These are phyloP conservation scores for Tuberolachnus salignus DNA, from an alignment of 2,888 invertebrate genomes.

Conservation along the genomic window DNA sequence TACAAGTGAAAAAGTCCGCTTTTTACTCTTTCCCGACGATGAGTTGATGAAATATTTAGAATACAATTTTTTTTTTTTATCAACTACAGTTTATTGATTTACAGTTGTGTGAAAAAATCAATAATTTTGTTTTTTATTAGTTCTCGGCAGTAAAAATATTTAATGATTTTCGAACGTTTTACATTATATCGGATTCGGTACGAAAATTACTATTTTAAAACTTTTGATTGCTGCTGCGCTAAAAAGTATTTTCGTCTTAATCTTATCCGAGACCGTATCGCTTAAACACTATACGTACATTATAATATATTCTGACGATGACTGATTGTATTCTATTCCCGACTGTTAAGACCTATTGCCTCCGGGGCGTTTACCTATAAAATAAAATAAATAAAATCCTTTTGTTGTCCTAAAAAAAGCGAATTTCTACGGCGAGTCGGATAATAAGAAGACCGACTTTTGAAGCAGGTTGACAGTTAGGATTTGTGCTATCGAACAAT, in stretches of 20 bases:
- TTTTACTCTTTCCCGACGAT: too few species aligned
- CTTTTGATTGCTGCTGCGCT: not conserved
- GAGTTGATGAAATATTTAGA: too few species aligned
- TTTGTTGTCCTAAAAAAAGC: not conserved
- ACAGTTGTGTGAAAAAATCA: not conserved
- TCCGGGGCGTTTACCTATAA: too few species aligned
- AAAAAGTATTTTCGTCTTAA: not conserved
- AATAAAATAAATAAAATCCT: too few species aligned
- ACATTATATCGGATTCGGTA: too few species aligned
- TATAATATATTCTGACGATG: not conserved
- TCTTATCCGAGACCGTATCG: not conserved
- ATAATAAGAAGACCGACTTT: not conserved
- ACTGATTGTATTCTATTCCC: slow-evolving; percentile 5
- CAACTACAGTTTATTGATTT: not conserved
- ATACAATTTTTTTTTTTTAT: too few species aligned
- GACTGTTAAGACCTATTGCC: too few species aligned
- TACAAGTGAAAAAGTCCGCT: too few species aligned
- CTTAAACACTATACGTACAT: not conserved
- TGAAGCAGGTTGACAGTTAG: slow-evolving; percentile 16
- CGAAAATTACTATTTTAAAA: not conserved
- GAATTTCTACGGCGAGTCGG: not conserved
- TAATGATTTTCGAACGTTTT: not conserved
- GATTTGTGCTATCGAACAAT: not conserved
- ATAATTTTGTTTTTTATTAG: not conserved
- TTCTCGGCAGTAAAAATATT: not conserved